Evolutionary conservation across 2,113 vertebrate species (phyloP).

Genomic region (Talpa occidentalis): DNA sequence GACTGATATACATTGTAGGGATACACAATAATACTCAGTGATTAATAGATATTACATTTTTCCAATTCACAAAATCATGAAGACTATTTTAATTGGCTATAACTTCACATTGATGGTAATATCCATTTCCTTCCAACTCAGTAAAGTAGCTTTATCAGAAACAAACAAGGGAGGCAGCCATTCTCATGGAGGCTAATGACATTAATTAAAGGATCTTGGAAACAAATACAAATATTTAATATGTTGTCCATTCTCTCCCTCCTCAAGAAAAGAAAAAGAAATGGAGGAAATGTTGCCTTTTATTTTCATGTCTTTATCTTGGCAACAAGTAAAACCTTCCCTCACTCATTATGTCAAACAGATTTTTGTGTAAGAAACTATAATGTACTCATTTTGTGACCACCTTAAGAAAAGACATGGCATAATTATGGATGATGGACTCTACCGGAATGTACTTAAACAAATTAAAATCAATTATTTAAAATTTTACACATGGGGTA

Average conservation of each 20-base stretch:
- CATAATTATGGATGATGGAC: slow-evolving; percentile 2
- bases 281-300: neutral
- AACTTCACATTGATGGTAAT: neutral
- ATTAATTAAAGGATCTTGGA: neutral
- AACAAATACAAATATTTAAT: neutral
- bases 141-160: slow-evolving; percentile 5
- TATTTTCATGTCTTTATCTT: neutral
- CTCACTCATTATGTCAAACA: neutral
- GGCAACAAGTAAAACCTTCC: neutral
- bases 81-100: neutral
- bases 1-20: neutral
- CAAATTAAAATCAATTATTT: neutral
- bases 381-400: neutral
- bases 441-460: neutral
- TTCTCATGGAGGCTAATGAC: neutral
- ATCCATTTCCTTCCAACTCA: neutral
- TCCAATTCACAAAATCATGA: neutral
- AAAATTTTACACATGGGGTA: neutral
- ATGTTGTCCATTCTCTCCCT: neutral
- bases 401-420: neutral
- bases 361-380: neutral
- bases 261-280: neutral
- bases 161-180: neutral
- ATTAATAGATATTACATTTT: neutral
- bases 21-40: neutral